A percentile compares a stretch with the other conserved stretches of the same genome.
Conservation (phyloP, 1,140 invertebrate species). For the Drosophila tsacasi region DNA sequence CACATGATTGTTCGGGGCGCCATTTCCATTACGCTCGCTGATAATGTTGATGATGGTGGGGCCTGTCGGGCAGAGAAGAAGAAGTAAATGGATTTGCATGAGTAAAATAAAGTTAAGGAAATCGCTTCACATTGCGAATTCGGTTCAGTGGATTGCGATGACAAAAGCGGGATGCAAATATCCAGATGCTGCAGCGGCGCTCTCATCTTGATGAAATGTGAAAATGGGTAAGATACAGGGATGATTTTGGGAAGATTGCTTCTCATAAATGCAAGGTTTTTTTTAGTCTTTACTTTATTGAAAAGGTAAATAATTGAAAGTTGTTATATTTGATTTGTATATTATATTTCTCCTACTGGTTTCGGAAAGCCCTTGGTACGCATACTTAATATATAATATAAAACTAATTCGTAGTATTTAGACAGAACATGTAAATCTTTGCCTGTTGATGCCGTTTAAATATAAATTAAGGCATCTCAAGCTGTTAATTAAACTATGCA, state of each 20-base stretch:
- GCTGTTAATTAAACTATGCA: neutral
- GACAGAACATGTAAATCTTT: neutral
- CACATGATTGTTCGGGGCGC: conserved; percentile 76
- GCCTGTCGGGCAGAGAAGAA: conserved; percentile 19
- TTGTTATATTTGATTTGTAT: neutral
- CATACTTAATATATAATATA: neutral
- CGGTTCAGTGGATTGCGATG: conserved; percentile 15
- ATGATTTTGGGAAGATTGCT: neutral
- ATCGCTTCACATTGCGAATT: conserved; percentile 37
- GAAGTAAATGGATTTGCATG: conserved; percentile 34
- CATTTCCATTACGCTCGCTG: conserved; percentile 59
- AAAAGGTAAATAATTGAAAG: neutral
- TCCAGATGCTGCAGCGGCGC: neutral
- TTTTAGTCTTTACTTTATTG: neutral
- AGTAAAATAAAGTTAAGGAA: conserved; percentile 43
- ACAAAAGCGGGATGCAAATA: neutral
- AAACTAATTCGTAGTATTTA: neutral
- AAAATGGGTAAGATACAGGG: neutral
- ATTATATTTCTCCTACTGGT: neutral
- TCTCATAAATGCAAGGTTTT: neutral
- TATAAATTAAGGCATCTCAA: neutral
- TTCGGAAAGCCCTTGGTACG: neutral
- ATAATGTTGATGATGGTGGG: conserved; percentile 22
- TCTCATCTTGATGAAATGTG: neutral
- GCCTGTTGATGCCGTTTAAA: neutral